Evolutionary conservation across 2,888 invertebrate species (phyloP), one percentile per base, ranked within the genome.

Genomic region (Eupithecia pulchellata): DNA sequence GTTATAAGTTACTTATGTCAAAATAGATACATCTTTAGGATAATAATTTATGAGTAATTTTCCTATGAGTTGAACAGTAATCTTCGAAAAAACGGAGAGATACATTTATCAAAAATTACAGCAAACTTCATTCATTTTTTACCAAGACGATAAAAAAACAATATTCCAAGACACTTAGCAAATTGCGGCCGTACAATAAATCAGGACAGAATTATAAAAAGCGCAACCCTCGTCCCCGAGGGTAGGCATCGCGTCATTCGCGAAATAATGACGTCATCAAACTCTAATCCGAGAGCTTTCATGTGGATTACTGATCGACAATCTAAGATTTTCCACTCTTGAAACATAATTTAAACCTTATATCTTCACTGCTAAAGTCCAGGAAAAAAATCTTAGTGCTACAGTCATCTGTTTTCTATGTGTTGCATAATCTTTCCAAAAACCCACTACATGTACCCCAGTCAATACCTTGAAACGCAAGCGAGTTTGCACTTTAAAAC

Each of bases 181-280:
- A 83, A 88, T 88, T 89, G 82, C 84, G 72, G 77, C 75, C 76
- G 62, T 78, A 87, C 83, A 80, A 92, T 92, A 92, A 93, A 93
- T 93, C 92, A 90, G 86, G 74, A 81, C 79, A 76, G 78, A 80
- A 77, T 83, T 74, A 79, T 77, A 77, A 78, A 82, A 83, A 83
- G 83, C 78, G 78, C 78, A 80, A 80, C 86, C 84, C 82, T 75
- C 75, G 76, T 84, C 87, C 89, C 88, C 80, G 75, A 81, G 83
- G 87, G 83, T 83, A 78, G 79, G 87, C 91, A 91, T 91, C 87
- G 92, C 90, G 89, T 91, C 91, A 91, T 93, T 91, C 87, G 88
- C 85, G 88, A 91, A 93, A 93, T 94, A 94, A 94, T 94, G 94
- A 94, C 88, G 92, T 93, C 94, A 94, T 93, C 93, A 94, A 93